Evolutionary conservation across 2,888 invertebrate genomes (phyloP), one percentile per base, ranked within the genome.

Genomic region (Standfussiana lucernea): DNA sequence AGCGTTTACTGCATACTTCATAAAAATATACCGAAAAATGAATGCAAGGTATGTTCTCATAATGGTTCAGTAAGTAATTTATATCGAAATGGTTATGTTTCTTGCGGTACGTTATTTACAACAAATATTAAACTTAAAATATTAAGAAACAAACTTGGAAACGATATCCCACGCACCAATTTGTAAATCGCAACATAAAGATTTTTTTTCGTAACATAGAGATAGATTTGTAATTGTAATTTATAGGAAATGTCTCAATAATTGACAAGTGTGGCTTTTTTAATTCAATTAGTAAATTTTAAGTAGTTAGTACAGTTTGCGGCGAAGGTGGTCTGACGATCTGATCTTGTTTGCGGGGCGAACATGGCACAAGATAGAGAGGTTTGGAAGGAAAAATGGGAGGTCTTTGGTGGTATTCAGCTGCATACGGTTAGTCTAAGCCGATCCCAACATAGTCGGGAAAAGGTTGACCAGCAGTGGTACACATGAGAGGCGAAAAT

Each of bases 131-230:
- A 40, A n/a, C n/a, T 45, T 47, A 70, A 71, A 68, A 62, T 77
- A 47, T 73, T 71, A 68, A 47, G 59, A 64, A 79, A 83, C 50
- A 45, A 67, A 53, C 61, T 73, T 79, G 45, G 35, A 69, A 45
- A 65, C 32, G n/a, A 67, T 70, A 72, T 84, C 80, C 72, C 80
- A 80, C 69, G 77, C 40, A 84, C 70, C 59, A 73, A 61, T 81
- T 74, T 73, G 24, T 42, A 15, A 69, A 71, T 47, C 35, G 13
- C 13, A 45, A 78, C 35, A 21, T 56, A 35, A 15, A 35, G 7
- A 66, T 66, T 79, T 72, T 8, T 32, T 72, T 59, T 72, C 35
- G 24, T 24, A 50, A 66, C 32, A 37, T 45, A 32, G 2, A 42
- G 2, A 77, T 4, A 42, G 11, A 59, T 21, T 72, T 11, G 24